Evolutionary conservation across 2,797 vertebrate species (phyloP), one percentile per base, ranked within the genome.

Genomic region (Amphiprion clarkii): DNA sequence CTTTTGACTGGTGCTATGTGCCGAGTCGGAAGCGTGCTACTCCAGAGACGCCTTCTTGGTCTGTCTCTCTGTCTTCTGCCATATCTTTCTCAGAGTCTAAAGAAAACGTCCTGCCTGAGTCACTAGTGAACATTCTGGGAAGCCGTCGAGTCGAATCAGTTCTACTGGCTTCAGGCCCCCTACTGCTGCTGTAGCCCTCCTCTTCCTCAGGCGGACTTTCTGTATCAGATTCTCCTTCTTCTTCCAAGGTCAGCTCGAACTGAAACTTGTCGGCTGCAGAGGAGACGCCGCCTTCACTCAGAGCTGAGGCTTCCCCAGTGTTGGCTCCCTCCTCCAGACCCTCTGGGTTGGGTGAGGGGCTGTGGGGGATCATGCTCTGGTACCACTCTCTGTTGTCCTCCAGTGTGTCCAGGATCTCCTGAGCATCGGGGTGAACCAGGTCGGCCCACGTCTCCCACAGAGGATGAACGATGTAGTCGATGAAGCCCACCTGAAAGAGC

Each of bases 301-400:
- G 75, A 0, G 62, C 81, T 4, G 86, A 89, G 2, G 80, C 70
- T 46, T 83, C 83, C 7, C 81, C 83, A 0, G 65, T 57, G 1
- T 55, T 59, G 25, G 71, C 77, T 2, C 63, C 86, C 54, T 84
- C 88, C 62, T 86, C 79, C 42, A 61, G 78, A 16, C 67, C 80
- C 8, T 94, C 88, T 0, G 92, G 92, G 0, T 91, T 82, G 0
- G 94, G 95, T 1, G 95, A 95, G 0, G 97, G 97, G 84, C 97
- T 98, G 82, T 92, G 95, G 0, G 96, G 95, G 82, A 98, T 97
- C 96, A 97, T 97, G 92, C 97, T 97, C 87, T 97, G 96, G 90
- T 98, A 99, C 97, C 97, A 99, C 44, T 98, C 96, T 12, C 97
- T 92, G 92, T 99, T 98, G 87, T 99, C 97, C 89, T 99, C 97